A percentile compares a stretch with the other conserved stretches of the same genome.
These are phyloP conservation scores for Vulpes ferrilata DNA, from an alignment of 2,113 vertebrate genomes.

Conservation along the genomic window DNA sequence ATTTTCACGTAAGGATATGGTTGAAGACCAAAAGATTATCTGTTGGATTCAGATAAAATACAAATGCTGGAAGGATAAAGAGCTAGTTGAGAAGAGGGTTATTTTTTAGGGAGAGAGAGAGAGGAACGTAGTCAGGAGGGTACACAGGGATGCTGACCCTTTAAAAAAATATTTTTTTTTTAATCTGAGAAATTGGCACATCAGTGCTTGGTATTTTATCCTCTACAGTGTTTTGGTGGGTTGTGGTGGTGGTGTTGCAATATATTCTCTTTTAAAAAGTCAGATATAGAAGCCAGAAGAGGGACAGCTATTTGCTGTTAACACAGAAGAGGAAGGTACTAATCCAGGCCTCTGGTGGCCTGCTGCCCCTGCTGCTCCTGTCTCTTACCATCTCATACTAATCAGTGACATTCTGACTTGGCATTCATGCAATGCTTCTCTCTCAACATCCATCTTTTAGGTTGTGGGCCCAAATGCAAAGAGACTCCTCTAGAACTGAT, in stretches of 20 bases:
- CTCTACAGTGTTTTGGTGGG: not conserved
- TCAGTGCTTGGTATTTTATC: constrained; percentile 19
- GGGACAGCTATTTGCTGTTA: not conserved
- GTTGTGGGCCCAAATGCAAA: constrained; percentile 91
- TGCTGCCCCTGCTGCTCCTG: too few species aligned
- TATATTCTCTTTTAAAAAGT: not conserved
- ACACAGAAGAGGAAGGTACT: not conserved
- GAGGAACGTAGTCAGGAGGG: not conserved
- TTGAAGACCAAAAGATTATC: not conserved
- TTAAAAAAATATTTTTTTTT: constrained; percentile 30
- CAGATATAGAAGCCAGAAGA: not conserved
- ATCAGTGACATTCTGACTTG: not conserved
- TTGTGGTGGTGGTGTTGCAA: rapidly evolving
- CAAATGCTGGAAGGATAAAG: not conserved
- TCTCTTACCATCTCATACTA: not conserved
- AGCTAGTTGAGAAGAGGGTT: not conserved
- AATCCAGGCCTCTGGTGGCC: not conserved
- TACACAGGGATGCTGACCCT: not conserved
- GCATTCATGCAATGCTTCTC: not conserved
- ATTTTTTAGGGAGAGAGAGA: not conserved
- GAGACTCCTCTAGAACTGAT: constrained; percentile 91
- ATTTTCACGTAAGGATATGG: not conserved
- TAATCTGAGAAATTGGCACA: not conserved
- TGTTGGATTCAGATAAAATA: not conserved
- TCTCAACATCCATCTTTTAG: constrained; percentile 82